phyloP scores from a whole-genome alignment of 2,888 invertebrate genomes.

The Nymphalis c-album region DNA sequence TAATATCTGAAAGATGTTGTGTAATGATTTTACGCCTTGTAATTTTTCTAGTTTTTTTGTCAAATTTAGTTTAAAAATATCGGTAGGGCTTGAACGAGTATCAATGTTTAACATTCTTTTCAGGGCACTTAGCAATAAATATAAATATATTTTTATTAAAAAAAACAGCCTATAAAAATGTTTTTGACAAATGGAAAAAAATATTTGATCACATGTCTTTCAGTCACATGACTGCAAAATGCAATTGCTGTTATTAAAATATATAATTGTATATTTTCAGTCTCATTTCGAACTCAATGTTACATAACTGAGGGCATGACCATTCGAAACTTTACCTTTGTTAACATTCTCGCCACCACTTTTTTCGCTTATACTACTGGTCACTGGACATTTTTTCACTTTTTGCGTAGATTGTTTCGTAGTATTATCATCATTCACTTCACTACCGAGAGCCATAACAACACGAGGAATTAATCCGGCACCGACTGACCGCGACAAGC shows the following conservation, averaged over 20 bases:
- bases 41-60: not conserved
- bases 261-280: conserved; percentile 48
- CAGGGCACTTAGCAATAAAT: not conserved
- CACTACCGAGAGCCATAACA: conserved; percentile 82
- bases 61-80: not conserved
- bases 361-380: conserved; percentile 70
- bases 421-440: conserved; percentile 80
- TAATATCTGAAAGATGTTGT: conserved; percentile 38
- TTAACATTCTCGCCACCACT: conserved; percentile 67
- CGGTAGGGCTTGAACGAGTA: not conserved
- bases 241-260: conserved; percentile 40
- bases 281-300: conserved; percentile 60
- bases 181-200: conserved; percentile 22
- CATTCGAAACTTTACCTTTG: conserved; percentile 73
- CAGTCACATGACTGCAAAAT: conserved; percentile 65
- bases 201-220: conserved; percentile 64
- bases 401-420: conserved; percentile 73
- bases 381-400: conserved; percentile 77
- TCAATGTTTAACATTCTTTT: not conserved
- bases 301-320: conserved; percentile 78
- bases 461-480: conserved; percentile 78
- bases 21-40: conserved; percentile 32
- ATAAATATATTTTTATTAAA: conserved; percentile 11
- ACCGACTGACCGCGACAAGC: conserved; percentile 76
- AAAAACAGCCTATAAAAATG: not conserved